Evolutionary conservation across 2,797 vertebrate genomes (phyloP), one percentile per base, ranked within the genome.

Genomic region (Spinibarbus caldwelli): DNA sequence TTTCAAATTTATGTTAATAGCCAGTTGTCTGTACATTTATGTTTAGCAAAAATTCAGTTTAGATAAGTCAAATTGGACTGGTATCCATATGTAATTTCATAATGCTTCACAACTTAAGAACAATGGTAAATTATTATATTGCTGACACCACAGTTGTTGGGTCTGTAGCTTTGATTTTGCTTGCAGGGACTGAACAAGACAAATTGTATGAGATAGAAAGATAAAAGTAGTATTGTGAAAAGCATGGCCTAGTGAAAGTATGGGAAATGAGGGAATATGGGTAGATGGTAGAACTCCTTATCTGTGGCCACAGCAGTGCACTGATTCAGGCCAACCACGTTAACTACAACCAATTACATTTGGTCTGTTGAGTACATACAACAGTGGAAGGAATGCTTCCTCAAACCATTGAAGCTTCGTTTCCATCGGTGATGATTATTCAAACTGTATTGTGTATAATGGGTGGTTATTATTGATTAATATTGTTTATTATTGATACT

Each of bases 211-310:
- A 38, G 54, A 75, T 76, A 23, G 14, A 47, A 76, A 68, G 78
- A 89, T 89, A 84, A 87, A 36, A 86, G 29, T 7, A 78, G 57
- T 80, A 76, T 36, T 86, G 52, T 36, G 34, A 80, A 86, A 88
- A 78, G 19, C 68, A 49, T 2, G 10, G 62, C 38, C 49, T 68
- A 34, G 78, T 67, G 70, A 82, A 85, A 80, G 80, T 87, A 59
- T 86, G 88, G 85, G 85, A 87, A 87, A 89, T 89, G 83, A 2
- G 88, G 87, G 72, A 87, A 87, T 87, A 87, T 83, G 89, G 88
- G 89, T 59, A 49, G 57, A 85, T 77, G 85, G 77, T 49, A 67
- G 66, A 86, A 43, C 47, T 71, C 54, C 85, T 78, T 83, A 83
- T 88, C 59, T 81, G 62, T 54, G 62, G 21, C 52, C 38, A 72